Conservation (phyloP, 2,113 vertebrate species). For the Pangasianodon hypophthalmus region DNA sequence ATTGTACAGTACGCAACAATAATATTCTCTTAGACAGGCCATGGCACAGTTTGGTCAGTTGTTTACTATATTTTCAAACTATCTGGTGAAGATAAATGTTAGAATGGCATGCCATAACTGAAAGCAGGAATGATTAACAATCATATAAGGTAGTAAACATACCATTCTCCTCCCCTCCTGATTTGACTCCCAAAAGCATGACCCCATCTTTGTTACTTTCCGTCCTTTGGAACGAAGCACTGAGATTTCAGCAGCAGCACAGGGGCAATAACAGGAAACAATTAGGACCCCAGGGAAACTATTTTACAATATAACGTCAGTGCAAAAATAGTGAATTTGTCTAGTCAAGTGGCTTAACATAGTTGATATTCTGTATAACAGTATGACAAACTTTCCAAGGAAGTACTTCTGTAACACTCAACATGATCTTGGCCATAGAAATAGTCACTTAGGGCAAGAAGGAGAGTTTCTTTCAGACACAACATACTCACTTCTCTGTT, state of each 20-base stretch:
- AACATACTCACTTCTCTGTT: constrained; percentile 73
- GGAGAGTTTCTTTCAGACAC: not conserved
- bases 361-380: not conserved
- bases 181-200: constrained; percentile 76
- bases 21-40: not conserved
- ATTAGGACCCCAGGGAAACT: not conserved
- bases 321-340: not conserved
- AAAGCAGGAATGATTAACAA: not conserved
- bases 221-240: constrained; percentile 76
- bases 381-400: not conserved
- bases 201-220: constrained; percentile 76
- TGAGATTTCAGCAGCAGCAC: constrained; percentile 44
- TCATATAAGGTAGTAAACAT: constrained; percentile 35
- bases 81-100: not conserved
- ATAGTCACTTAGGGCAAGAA: not conserved
- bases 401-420: not conserved
- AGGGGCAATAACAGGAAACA: not conserved
- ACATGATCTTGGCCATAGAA: not conserved
- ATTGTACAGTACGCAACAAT: not conserved
- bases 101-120: not conserved
- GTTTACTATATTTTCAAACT: not conserved
- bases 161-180: constrained; percentile 71
- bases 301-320: not conserved
- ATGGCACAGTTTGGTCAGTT: not conserved
- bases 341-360: not conserved